Conservation (phyloP, 1,140 invertebrate species). For the Euwallacea fornicatus region DNA sequence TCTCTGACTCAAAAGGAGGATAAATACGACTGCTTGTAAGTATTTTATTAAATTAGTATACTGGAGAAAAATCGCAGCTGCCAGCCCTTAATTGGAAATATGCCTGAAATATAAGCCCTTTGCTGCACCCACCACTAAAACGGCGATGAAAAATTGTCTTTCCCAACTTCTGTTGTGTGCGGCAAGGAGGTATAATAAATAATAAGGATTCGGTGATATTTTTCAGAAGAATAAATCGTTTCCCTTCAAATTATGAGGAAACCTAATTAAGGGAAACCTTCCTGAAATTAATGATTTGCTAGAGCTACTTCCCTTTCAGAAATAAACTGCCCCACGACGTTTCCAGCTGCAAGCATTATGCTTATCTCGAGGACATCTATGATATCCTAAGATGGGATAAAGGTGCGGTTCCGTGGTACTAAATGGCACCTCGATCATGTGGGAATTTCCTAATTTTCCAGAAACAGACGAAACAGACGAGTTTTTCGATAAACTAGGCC, state of each 20-base stretch:
- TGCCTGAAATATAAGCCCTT: conserved; percentile 1
- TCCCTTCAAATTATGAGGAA: too few species aligned
- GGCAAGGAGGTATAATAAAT: conserved; percentile 2
- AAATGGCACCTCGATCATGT: neutral
- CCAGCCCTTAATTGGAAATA: neutral
- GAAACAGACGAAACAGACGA: conserved; percentile 57
- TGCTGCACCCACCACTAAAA: neutral
- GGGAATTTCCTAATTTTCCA: conserved; percentile 14
- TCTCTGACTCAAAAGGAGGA: conserved; percentile 52
- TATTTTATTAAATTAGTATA: conserved; percentile 9
- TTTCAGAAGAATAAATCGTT: too few species aligned
- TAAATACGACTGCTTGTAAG: conserved; percentile 49
- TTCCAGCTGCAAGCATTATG: conserved; percentile 52
- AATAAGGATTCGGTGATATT: neutral
- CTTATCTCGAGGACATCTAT: conserved; percentile 55
- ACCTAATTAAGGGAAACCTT: too few species aligned
- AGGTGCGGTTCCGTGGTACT: conserved; percentile 31
- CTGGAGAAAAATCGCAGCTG: neutral
- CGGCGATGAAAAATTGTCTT: conserved; percentile 5
- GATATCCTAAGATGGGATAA: conserved; percentile 49
- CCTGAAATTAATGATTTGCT: too few species aligned
- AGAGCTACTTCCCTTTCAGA: conserved; percentile 48
- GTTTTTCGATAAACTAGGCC: conserved; percentile 66
- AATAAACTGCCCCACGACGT: conserved; percentile 52
- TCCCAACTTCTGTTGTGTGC: neutral